phyloP scores from a whole-genome alignment of 2,113 vertebrate genomes.

The Serinus canaria region DNA sequence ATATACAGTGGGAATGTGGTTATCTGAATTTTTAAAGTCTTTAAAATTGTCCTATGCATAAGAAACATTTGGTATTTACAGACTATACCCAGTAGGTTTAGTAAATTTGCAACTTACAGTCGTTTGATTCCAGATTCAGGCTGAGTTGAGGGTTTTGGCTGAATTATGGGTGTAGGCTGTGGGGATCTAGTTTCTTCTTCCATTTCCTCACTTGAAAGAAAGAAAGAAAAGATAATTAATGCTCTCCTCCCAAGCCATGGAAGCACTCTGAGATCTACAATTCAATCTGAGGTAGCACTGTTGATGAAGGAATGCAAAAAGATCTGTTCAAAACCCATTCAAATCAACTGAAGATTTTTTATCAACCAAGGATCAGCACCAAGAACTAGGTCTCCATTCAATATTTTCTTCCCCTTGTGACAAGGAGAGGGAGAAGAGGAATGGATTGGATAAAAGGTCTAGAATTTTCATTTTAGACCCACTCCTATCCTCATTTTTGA shows the following conservation, averaged over 20 bases:
- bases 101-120: constrained; percentile 79
- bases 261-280: background rate
- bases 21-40: background rate
- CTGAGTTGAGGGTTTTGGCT: constrained; percentile 71
- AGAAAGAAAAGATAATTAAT: background rate
- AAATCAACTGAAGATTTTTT: background rate
- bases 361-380: background rate
- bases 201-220: constrained; percentile 82
- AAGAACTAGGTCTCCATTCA: background rate
- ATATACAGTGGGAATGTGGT: background rate
- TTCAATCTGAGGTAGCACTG: background rate
- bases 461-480: background rate
- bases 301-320: background rate
- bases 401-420: background rate
- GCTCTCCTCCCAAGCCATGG: background rate
- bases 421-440: background rate
- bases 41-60: background rate
- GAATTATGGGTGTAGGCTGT: constrained; percentile 73
- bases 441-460: background rate
- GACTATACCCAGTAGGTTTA: background rate
- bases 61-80: background rate
- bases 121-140: constrained; percentile 90
- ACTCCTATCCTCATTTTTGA: background rate
- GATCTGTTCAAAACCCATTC: background rate
- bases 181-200: constrained; percentile 81